Evolutionary conservation across 2,888 invertebrate genomes (phyloP).

Genomic region (Ornithoptera priamus): DNA sequence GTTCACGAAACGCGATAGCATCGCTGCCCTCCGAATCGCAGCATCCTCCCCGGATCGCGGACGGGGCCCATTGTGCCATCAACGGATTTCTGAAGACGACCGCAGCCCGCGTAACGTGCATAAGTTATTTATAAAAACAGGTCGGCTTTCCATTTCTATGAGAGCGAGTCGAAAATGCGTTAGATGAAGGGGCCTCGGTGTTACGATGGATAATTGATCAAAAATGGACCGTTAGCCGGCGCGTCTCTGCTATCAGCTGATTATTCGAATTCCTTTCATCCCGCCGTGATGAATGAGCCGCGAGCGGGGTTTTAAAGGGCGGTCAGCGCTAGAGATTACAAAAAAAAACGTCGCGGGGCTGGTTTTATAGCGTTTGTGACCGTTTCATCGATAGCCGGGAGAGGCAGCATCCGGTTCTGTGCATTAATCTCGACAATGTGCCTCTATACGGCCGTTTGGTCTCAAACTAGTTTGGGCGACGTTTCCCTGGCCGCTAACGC

Average conservation of each 20-base stretch:
- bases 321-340: constrained; percentile 63
- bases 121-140: constrained; percentile 65
- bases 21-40: constrained; percentile 55
- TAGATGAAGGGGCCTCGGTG: constrained; percentile 42
- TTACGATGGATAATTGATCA: constrained; percentile 66
- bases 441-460: constrained; percentile 65
- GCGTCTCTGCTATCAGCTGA: constrained; percentile 62
- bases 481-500: constrained; percentile 56
- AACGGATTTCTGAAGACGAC: constrained; percentile 41
- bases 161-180: constrained; percentile 56
- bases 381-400: constrained; percentile 69
- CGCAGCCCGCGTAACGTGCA: constrained; percentile 40
- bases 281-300: constrained; percentile 64
- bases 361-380: constrained; percentile 66
- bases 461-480: constrained; percentile 71
- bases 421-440: constrained; percentile 71
- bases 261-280: constrained; percentile 66
- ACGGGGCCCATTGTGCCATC: constrained; percentile 51
- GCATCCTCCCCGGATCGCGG: constrained; percentile 55
- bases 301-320: constrained; percentile 56
- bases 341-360: constrained; percentile 62
- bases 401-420: constrained; percentile 77
- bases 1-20: constrained; percentile 76
- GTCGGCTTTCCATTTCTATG: constrained; percentile 74
- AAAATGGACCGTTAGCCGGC: constrained; percentile 64